phyloP scores from a whole-genome alignment of 2,888 invertebrate genomes.

The Tyria jacobaeae region DNA sequence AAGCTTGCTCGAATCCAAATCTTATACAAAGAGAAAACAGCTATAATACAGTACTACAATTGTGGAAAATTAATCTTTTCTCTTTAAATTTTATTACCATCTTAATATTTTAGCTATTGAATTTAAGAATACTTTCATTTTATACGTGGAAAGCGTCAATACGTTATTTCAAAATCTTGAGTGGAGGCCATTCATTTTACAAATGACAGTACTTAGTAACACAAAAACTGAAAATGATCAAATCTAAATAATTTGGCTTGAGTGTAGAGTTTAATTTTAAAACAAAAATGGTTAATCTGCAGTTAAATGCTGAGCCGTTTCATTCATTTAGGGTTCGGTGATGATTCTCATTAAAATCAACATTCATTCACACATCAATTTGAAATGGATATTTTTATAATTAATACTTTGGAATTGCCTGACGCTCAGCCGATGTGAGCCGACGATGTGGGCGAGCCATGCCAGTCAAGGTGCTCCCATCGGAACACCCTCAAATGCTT shows the following conservation, averaged over 20 bases:
- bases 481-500: too few species aligned
- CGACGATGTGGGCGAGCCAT: too few species aligned
- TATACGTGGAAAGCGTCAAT: not conserved
- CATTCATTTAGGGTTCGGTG: not conserved
- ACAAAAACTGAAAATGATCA: slow-evolving; percentile 16
- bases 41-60: not conserved
- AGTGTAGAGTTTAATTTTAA: slow-evolving; percentile 33
- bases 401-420: too few species aligned
- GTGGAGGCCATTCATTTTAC: not conserved
- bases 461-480: too few species aligned
- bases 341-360: not conserved
- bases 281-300: not conserved
- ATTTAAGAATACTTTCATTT: not conserved
- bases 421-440: too few species aligned
- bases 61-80: not conserved
- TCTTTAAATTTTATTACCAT: not conserved
- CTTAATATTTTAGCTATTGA: not conserved
- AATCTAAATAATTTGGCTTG: slow-evolving; percentile 37
- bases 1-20: too few species aligned
- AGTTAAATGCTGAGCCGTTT: not conserved
- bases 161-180: not conserved
- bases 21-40: not conserved
- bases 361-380: not conserved
- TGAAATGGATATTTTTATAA: not conserved
- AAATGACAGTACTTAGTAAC: slow-evolving; percentile 16